Evolutionary conservation across 2,113 vertebrate genomes (phyloP).

Genomic region (Scopus umbretta): DNA sequence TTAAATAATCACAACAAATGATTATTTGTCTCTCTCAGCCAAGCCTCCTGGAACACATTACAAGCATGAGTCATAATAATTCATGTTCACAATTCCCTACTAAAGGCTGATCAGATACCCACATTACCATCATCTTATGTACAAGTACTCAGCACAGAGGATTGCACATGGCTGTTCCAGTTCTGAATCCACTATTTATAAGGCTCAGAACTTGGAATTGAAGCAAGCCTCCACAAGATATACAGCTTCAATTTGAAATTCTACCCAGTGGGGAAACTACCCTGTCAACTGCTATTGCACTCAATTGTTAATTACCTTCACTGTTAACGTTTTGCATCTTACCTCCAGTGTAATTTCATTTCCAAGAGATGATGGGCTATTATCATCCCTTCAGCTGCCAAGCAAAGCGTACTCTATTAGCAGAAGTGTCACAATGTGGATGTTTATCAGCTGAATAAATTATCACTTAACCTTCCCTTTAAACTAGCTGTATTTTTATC

Average conservation of each 20-base stretch:
- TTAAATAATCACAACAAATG: neutral
- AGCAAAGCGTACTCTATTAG: neutral
- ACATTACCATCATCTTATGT: neutral
- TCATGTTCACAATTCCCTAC: neutral
- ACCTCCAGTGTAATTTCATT: neutral
- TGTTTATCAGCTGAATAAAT: conserved; percentile 10
- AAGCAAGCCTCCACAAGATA: neutral
- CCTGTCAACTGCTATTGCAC: neutral
- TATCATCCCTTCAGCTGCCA: neutral
- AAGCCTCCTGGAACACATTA: neutral
- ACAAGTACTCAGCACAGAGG: neutral
- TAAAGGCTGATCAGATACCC: neutral
- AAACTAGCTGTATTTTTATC: neutral
- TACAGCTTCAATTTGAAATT: neutral
- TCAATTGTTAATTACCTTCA: neutral
- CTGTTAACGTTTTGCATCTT: neutral
- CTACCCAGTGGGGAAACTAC: neutral
- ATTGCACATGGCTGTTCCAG: neutral
- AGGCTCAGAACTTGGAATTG: neutral
- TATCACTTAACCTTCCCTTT: neutral
- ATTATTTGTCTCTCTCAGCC: neutral
- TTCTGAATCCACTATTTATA: neutral
- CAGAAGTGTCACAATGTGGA: neutral
- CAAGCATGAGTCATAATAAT: neutral
- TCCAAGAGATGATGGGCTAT: neutral